phyloP scores from a whole-genome alignment of 2,888 invertebrate species.

The Trachelus iudaicus region DNA sequence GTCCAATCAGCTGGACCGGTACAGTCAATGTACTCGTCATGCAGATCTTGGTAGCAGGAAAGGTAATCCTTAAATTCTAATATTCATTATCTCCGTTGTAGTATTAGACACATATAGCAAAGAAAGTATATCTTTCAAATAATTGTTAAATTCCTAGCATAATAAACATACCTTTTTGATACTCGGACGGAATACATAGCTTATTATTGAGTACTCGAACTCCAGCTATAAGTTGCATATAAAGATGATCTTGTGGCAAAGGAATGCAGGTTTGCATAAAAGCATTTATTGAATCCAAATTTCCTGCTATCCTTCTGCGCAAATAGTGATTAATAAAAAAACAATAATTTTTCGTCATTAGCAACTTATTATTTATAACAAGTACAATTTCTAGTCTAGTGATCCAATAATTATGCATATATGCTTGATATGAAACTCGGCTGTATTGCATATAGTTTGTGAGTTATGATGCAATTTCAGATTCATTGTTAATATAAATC shows the following conservation, averaged over 20 bases:
- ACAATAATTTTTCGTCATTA: not conserved
- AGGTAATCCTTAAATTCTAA: conserved; percentile 57
- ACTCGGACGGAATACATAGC: conserved; percentile 59
- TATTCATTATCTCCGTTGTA: not conserved
- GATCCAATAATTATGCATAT: not conserved
- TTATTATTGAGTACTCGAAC: conserved; percentile 63
- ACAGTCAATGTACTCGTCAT: conserved; percentile 68
- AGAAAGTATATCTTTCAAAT: not conserved
- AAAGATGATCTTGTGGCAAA: conserved; percentile 64
- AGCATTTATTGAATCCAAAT: conserved; percentile 60
- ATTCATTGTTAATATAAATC: not conserved
- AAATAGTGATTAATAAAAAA: not conserved
- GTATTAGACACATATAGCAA: not conserved
- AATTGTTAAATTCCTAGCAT: too few relatives aligned
- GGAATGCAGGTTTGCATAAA: conserved; percentile 63
- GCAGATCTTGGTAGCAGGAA: conserved; percentile 64
- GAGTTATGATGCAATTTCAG: not conserved
- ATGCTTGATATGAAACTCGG: not conserved
- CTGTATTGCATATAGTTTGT: not conserved
- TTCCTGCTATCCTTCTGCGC: conserved; percentile 52
- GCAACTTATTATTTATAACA: not conserved
- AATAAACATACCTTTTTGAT: conserved; percentile 30
- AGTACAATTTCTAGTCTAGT: not conserved
- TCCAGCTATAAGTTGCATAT: conserved; percentile 65
- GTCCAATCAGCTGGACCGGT: conserved; percentile 70